phyloP scores from a whole-genome alignment of 2,888 invertebrate species.

The Dryobotodes eremita region DNA sequence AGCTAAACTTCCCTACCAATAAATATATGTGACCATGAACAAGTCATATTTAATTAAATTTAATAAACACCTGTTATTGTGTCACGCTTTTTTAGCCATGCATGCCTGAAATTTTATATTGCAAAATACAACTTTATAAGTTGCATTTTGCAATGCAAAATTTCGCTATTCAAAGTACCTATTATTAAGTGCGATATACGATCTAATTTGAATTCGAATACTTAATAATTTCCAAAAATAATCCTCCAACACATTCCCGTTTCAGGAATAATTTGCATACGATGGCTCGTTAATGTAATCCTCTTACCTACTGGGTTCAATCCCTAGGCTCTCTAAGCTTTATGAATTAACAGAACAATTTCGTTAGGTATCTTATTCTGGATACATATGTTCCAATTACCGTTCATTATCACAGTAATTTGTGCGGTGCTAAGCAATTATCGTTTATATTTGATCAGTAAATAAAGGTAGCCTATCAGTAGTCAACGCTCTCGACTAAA shows the following conservation, averaged over 20 bases:
- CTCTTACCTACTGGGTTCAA: slow-evolving; percentile 10
- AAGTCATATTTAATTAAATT: not conserved
- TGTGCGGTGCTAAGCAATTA: not conserved
- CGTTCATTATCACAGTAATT: not conserved
- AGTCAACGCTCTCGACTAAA: too few species aligned
- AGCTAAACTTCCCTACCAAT: too few species aligned
- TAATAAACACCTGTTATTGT: not conserved
- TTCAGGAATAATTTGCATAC: slow-evolving; percentile 31
- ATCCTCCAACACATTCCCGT: slow-evolving; percentile 9
- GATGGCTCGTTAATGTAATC: slow-evolving; percentile 32
- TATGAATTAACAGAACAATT: slow-evolving; percentile 9
- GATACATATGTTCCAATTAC: not conserved
- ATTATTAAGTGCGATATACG: not conserved
- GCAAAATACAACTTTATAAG: not conserved
- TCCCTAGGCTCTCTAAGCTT: not conserved
- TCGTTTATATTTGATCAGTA: not conserved
- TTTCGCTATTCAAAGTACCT: not conserved
- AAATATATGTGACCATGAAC: not conserved
- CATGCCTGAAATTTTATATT: not conserved
- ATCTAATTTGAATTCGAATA: slow-evolving; percentile 21
- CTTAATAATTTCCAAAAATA: slow-evolving; percentile 15
- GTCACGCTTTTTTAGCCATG: not conserved
- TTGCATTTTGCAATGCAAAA: not conserved
- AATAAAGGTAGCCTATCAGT: not conserved
- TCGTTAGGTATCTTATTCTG: not conserved